Base-by-base conservation (phyloP, 2,113 vertebrate genomes). In the Aspiorhynchus laticeps region DNA sequence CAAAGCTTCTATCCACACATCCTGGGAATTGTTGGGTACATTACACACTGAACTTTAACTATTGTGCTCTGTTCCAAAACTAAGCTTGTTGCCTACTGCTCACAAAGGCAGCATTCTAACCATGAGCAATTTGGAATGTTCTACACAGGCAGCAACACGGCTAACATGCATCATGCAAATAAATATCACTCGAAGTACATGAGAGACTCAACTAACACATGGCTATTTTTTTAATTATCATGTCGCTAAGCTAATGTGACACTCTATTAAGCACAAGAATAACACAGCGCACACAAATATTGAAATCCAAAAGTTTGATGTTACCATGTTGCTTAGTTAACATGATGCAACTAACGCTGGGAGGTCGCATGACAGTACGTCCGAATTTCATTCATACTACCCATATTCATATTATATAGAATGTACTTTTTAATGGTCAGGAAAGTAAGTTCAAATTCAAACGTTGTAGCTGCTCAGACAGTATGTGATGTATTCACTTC, bases 1-100 rank as follows among this genome's bases (percentile, higher is more conserved):
- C 63, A 81, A 53, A 78, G 69, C 56, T 26, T 81, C 36, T 43
- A 61, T 28, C 56, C 53, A 81, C 14, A 5, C 38, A 65, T 81
- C 36, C 17, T 63, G 59, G 59, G 79, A 65, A 81, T 65, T 26
- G 59, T 24, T 81, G 38, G 59, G 79, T 24, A 63, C 21, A 41
- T 78, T 53, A 33, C 9, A 80, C 31, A 26, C 41, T 31, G 26
- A 80, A 69, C 31, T 36, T 71, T 71, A 21, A 33, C 46, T 53
- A 78, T 31, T 76, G 38, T 76, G 21, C 31, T 59, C 6, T 11
- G 48, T 53, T 28, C 4, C 7, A 77, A 48, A 48, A 76, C n/a
- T 17, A 33, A 19, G 31, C 31, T 69, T 69, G 51, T 19, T 53
- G 51, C 17, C 51, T 53, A 17, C 51, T 59, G 21, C 19, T 59